Conservation (phyloP, 2,113 vertebrate species). For the Lagopus leucura region DNA sequence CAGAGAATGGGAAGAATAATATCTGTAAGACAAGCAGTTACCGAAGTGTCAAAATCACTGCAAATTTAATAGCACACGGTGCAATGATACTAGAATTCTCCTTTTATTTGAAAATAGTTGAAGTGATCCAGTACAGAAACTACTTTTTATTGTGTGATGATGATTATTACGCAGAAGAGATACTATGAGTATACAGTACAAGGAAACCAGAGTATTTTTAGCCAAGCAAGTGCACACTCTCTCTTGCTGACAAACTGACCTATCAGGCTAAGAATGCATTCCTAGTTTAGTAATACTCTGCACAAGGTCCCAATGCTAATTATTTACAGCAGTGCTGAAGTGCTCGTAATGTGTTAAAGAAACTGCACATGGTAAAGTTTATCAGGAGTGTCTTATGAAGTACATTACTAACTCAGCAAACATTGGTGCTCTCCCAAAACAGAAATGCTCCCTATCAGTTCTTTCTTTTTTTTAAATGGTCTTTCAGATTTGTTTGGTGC, state of each 20-base stretch:
- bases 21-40: neutral
- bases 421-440: neutral
- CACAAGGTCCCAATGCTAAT: neutral
- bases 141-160: neutral
- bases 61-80: neutral
- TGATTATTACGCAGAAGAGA: neutral
- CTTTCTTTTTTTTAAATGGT: neutral
- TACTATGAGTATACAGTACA: neutral
- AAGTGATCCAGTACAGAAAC: neutral
- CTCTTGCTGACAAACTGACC: neutral
- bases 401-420: neutral
- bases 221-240: neutral
- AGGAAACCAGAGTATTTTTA: neutral
- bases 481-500: constrained; percentile 20
- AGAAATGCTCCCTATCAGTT: neutral
- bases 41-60: neutral
- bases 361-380: neutral
- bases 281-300: neutral
- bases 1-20: neutral
- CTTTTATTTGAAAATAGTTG: neutral
- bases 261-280: neutral
- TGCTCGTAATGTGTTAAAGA: neutral
- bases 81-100: neutral
- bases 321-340: neutral
- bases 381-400: neutral